These are phyloP conservation scores for Corythoichthys intestinalis DNA, from an alignment of 2,113 vertebrate genomes.

Conservation along the genomic window DNA sequence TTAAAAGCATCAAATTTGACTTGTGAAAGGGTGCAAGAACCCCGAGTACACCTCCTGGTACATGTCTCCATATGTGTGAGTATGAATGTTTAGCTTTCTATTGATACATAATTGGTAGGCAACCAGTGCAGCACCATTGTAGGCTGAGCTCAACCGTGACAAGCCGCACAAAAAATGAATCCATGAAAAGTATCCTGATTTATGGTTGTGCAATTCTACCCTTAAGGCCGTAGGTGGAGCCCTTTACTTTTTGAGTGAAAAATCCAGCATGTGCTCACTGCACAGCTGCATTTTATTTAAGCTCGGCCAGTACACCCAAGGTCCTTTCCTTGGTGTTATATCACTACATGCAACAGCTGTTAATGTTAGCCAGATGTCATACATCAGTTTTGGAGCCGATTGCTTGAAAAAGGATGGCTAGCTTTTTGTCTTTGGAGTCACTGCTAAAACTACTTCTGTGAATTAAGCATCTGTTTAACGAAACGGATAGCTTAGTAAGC, in stretches of 20 bases:
- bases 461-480: background rate
- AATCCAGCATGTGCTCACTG: background rate
- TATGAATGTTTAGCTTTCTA: background rate
- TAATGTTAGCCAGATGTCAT: background rate
- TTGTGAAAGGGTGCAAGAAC: too few relatives aligned
- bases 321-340: background rate
- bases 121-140: background rate
- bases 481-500: background rate
- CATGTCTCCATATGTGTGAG: background rate
- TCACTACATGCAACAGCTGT: conserved; percentile 9
- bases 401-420: background rate
- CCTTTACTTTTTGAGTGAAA: conserved; percentile 19
- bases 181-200: background rate
- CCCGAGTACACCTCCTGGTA: too few relatives aligned
- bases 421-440: background rate
- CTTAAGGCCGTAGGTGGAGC: conserved; percentile 46
- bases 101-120: background rate
- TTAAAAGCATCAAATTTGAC: too few relatives aligned
- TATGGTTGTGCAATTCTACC: conserved; percentile 8
- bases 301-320: conserved; percentile 19
- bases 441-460: background rate
- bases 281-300: conserved; percentile 43
- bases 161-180: background rate
- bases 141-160: background rate
- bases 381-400: background rate